Evolutionary conservation across 1,140 invertebrate species (phyloP).

Genomic region (Drosophila pseudoobscura): DNA sequence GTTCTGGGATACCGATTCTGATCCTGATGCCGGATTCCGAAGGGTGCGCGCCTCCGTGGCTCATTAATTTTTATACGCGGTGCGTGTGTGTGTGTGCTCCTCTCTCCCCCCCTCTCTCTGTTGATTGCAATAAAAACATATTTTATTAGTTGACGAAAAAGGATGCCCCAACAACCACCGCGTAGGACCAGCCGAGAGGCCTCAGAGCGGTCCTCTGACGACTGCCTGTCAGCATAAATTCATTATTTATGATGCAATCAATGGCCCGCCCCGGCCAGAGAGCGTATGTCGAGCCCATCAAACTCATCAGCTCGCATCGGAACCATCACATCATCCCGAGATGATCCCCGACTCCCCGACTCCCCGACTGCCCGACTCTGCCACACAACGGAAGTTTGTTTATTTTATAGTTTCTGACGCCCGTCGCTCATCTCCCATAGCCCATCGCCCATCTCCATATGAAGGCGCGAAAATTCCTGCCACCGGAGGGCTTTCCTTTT

Average conservation of each 20-base stretch:
- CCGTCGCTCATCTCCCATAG: constrained; percentile 22
- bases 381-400: constrained; percentile 77
- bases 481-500: constrained; percentile 8
- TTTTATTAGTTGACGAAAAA: constrained; percentile 79
- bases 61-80: constrained; percentile 81
- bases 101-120: constrained; percentile 1
- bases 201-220: constrained; percentile 52
- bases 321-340: constrained; percentile 73
- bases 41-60: constrained; percentile 78
- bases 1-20: constrained; percentile 8
- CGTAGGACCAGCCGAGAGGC: constrained; percentile 34
- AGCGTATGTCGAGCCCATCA: constrained; percentile 83
- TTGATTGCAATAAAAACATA: constrained; percentile 78
- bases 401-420: constrained; percentile 81
- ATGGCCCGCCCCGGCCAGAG: constrained; percentile 57
- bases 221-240: constrained; percentile 83
- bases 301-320: constrained; percentile 56
- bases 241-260: constrained; percentile 83
- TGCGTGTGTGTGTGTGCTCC: constrained; percentile 60
- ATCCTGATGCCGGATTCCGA: constrained; percentile 38
- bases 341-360: constrained; percentile 9
- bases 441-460: neutral
- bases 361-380: constrained; percentile 18
- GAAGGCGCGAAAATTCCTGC: constrained; percentile 63
- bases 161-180: constrained; percentile 30